These are phyloP conservation scores for Heliconius hortense DNA, from an alignment of 2,888 invertebrate species.

Conservation along the genomic window DNA sequence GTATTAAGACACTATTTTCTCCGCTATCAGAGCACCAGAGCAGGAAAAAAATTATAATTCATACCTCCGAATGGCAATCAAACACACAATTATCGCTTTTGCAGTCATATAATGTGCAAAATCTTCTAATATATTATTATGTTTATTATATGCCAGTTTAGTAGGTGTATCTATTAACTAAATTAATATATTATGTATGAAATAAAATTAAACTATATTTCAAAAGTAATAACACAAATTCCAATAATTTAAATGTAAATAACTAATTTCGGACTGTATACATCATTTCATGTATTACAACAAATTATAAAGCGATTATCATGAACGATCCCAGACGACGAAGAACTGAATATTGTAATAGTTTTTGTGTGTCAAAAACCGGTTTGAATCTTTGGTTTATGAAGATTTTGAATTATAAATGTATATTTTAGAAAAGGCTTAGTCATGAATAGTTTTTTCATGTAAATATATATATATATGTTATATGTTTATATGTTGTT, in stretches of 20 bases:
- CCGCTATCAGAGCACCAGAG: neutral
- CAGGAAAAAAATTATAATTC: too few species aligned
- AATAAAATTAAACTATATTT: neutral
- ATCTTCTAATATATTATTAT: too few species aligned
- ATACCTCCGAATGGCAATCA: too few species aligned
- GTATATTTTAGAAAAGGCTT: neutral
- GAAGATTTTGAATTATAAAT: neutral
- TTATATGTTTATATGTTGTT: too few species aligned
- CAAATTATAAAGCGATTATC: slow-evolving; percentile 17
- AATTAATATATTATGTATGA: neutral
- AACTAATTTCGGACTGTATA: neutral
- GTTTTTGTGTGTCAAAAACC: slow-evolving; percentile 19
- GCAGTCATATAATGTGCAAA: too few species aligned
- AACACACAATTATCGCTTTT: too few species aligned
- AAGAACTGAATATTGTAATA: neutral
- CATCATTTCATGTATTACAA: slow-evolving; percentile 8
- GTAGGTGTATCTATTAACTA: neutral
- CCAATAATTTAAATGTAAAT: too few species aligned
- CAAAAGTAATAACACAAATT: neutral
- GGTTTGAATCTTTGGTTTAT: slow-evolving; percentile 8
- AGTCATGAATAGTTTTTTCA: neutral
- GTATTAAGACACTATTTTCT: neutral
- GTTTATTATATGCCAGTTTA: too few species aligned
- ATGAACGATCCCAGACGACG: slow-evolving; percentile 6
- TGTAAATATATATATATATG: too few species aligned